Conservation (phyloP, 35 echinoderm and acorn worm genomes). For the Stichopus chloronotus region DNA sequence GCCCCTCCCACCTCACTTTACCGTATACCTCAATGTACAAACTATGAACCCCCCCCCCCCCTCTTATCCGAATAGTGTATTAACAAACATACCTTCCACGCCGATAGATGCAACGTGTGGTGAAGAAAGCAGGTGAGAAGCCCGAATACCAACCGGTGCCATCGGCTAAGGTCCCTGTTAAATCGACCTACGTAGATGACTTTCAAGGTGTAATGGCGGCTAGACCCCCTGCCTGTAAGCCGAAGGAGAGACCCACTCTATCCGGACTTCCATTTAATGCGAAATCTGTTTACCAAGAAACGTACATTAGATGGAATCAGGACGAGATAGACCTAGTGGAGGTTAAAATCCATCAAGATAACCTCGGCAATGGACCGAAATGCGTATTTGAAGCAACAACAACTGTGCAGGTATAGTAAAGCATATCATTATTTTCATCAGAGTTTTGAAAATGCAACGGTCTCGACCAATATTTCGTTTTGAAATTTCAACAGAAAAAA, state of each 20-base stretch:
- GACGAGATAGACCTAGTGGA: slow-evolving; percentile 60
- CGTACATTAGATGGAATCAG: slow-evolving; percentile 63
- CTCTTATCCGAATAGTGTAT: not conserved
- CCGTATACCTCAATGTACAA: no score
- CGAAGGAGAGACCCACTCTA: slow-evolving; percentile 13
- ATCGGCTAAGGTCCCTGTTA: slow-evolving; percentile 9
- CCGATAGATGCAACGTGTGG: not conserved
- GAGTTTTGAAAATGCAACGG: not conserved
- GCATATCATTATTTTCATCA: not conserved
- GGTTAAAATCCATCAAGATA: slow-evolving; percentile 69
- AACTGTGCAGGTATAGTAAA: slow-evolving; percentile 77
- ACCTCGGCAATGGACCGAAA: slow-evolving; percentile 57
- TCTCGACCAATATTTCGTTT: not conserved
- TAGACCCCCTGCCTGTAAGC: slow-evolving; percentile 58
- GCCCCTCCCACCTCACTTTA: no score
- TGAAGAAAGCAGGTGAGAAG: slow-evolving; percentile 15
- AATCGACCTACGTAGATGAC: slow-evolving; percentile 58
- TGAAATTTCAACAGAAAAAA: not conserved
- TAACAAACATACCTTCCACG: not conserved
- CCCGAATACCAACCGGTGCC: slow-evolving; percentile 33
- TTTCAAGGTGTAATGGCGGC: slow-evolving; percentile 51
- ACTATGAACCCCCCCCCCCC: not conserved
- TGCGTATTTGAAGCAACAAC: slow-evolving; percentile 58
- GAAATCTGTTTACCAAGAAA: slow-evolving; percentile 79
- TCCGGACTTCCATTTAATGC: slow-evolving; percentile 65